Percentiles rank a stretch among this genome's conserved stretches.
These are phyloP conservation scores for Glareola pratincola DNA, from an alignment of 2,113 vertebrate genomes.

Conservation along the genomic window DNA sequence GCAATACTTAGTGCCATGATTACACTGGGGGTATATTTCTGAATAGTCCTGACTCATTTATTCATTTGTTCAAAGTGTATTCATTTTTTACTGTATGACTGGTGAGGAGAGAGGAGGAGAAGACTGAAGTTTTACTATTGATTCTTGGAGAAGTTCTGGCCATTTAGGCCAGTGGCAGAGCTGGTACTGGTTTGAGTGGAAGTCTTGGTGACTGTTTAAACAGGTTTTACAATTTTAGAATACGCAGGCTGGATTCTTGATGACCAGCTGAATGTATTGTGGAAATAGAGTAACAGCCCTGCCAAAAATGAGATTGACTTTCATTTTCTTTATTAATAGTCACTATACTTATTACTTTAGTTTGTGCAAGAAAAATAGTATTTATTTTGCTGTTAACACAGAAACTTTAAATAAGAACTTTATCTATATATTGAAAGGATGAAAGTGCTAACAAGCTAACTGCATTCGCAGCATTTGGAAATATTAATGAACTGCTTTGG, in stretches of 20 bases:
- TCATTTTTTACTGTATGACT: not conserved
- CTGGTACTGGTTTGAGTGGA: not conserved
- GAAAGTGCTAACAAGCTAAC: not conserved
- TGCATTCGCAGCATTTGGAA: not conserved
- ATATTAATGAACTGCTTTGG: not conserved
- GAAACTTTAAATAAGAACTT: not conserved
- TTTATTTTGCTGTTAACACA: not conserved
- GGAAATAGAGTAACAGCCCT: not conserved
- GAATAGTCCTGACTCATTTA: not conserved
- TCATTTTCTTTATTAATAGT: not conserved
- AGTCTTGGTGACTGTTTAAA: not conserved
- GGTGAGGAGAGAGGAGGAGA: not conserved
- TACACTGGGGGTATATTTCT: not conserved
- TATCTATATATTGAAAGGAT: not conserved
- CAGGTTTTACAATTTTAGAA: not conserved
- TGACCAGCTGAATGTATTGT: not conserved
- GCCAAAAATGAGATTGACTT: not conserved
- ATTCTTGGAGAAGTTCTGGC: not conserved
- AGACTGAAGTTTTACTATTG: fast-evolving
- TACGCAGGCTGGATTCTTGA: not conserved
- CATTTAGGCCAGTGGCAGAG: not conserved
- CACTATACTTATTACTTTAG: not conserved
- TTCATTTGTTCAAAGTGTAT: not conserved
- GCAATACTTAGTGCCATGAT: not conserved
- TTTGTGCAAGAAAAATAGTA: not conserved